Evolutionary conservation across 2,113 vertebrate genomes (phyloP).

Genomic region (Parotia lawesii): DNA sequence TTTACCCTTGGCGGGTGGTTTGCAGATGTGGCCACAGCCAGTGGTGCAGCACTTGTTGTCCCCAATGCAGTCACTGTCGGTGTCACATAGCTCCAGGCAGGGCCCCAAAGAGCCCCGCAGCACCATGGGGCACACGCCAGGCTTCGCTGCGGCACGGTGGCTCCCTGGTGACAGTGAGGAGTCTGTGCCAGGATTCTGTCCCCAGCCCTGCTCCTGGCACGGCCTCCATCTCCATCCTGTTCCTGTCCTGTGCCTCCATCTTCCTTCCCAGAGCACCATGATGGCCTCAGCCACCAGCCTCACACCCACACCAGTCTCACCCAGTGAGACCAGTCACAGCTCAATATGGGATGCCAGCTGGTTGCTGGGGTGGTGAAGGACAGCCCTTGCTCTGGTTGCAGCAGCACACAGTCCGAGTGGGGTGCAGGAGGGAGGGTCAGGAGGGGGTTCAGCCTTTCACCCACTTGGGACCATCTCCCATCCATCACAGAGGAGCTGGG

Average conservation of each 20-base stretch:
- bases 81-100: conserved; percentile 27
- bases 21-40: conserved; percentile 14
- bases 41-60: conserved; percentile 7
- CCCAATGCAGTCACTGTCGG: not conserved
- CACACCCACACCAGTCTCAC: not conserved
- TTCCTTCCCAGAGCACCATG: not conserved
- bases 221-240: rapidly evolving
- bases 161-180: not conserved
- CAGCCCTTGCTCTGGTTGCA: not conserved
- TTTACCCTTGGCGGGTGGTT: conserved; percentile 8
- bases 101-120: conserved; percentile 49
- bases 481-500: rapidly evolving
- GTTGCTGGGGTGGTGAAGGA: not conserved
- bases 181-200: rapidly evolving
- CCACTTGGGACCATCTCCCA: rapidly evolving
- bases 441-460: not conserved
- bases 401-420: not conserved
- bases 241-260: not conserved
- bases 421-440: not conserved
- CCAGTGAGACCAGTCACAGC: not conserved
- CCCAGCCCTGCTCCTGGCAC: rapidly evolving
- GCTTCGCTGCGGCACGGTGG: rapidly evolving
- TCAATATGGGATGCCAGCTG: not conserved
- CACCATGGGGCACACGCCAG: not conserved
- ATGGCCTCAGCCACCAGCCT: not conserved